Base-by-base conservation (phyloP, 2,888 invertebrate genomes). In the Muscina levida region DNA sequence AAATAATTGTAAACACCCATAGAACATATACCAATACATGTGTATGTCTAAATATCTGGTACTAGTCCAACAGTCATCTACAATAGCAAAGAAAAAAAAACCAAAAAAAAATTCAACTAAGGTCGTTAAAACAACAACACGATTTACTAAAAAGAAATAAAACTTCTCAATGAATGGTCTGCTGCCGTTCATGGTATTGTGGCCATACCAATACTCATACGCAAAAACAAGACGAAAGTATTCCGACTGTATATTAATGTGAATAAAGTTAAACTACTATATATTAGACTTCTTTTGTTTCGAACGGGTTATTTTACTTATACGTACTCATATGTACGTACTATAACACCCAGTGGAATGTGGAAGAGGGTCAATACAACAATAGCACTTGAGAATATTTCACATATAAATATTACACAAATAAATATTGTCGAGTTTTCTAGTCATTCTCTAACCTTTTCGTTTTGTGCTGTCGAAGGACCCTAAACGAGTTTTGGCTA, bases 1-100 rank as follows among this genome's bases (percentile, higher is more conserved):
- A 53, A 22, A 24, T 62, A 19, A n/a, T 31, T 67, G 51, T 67
- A 67, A 67, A 72, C 67, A 72, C 44, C 62, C 72, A 67, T 77
- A 48, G 51, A 72, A 77, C 48, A 72, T 42, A 73, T 67, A 59
- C 44, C 53, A 53, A 37, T 44, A 53, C 67, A 57, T 17, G 8
- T n/a, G 56, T 4, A 57, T 24, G 15, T 11, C 13, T 15, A 37
- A 10, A 24, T 42, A 26, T n/a, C 8, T 6, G 1, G 42, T 15
- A 68, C 51, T 51, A 15, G 51, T 53, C 10, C 39, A 37, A 42
- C 59, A 72, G 51, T 62, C 39, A 51, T 19, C 51, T 19, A 62
- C 59, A 72, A 51, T n/a, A n/a, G n/a, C n/a, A n/a, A n/a, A n/a
- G n/a, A 51, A 62, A 22, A 44, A 19, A 15, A 26, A n/a, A 24